Conservation (phyloP, 2,797 vertebrate genomes). For the Staurois parvus region DNA sequence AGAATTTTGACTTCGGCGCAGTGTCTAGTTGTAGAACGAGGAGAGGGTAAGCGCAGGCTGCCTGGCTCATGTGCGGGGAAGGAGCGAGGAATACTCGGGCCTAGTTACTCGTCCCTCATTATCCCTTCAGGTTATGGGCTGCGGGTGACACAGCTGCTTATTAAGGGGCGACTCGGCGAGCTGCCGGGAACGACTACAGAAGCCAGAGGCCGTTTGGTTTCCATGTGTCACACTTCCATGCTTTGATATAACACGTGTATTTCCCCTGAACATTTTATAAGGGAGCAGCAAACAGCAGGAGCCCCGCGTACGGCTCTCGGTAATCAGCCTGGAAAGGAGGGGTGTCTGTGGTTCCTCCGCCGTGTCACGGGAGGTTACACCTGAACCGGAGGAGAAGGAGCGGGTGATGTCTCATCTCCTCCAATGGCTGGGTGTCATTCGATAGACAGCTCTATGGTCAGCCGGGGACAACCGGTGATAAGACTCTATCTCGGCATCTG, state of each 20-base stretch:
- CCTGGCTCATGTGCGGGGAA: background rate
- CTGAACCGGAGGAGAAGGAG: constrained; percentile 6
- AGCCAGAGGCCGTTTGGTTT: constrained; percentile 8
- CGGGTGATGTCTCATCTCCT: constrained; percentile 23
- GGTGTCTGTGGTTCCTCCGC: background rate
- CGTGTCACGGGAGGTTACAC: constrained; percentile 11
- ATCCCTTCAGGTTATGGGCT: constrained; percentile 1
- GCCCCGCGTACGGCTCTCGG: background rate
- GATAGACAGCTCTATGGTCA: background rate
- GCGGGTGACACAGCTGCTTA: constrained; percentile 24
- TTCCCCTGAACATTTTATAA: constrained; percentile 16
- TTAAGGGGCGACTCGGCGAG: constrained; percentile 9
- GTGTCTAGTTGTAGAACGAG: no score
- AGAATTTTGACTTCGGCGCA: no score
- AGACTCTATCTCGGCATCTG: constrained; percentile 9
- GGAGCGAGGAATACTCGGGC: background rate
- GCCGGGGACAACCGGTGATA: background rate
- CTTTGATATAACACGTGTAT: constrained; percentile 22
- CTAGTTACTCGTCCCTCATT: background rate
- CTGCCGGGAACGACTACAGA: background rate
- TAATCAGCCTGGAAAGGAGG: background rate
- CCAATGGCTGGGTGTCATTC: background rate
- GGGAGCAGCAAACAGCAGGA: background rate
- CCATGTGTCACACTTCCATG: constrained; percentile 10
- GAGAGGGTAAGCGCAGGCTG: background rate